Conservation (phyloP, 2,113 vertebrate species). For the Empidonax alnorum region DNA sequence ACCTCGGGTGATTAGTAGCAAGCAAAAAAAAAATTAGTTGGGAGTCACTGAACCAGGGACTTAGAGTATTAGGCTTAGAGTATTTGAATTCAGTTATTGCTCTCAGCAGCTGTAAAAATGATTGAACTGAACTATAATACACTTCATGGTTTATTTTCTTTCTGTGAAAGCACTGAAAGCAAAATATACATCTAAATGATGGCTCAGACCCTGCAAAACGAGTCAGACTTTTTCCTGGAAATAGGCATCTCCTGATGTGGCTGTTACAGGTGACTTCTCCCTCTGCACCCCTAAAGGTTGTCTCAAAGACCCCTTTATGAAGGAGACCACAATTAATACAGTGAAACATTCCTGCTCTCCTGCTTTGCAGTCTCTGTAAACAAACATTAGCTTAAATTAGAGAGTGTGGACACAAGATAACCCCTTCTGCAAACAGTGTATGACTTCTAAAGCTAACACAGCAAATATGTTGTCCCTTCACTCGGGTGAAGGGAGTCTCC, state of each 20-base stretch:
- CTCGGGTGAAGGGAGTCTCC: neutral
- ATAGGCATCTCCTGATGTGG: constrained; percentile 32
- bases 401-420: constrained; percentile 72
- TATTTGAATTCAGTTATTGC: neutral
- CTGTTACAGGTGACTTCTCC: constrained; percentile 14
- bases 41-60: neutral
- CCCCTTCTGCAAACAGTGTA: constrained; percentile 60
- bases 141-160: constrained; percentile 30
- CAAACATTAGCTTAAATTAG: constrained; percentile 64
- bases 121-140: constrained; percentile 7
- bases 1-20: neutral
- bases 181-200: neutral
- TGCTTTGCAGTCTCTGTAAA: constrained; percentile 54
- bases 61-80: neutral
- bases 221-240: constrained; percentile 2
- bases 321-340: constrained; percentile 4
- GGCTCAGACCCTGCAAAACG: neutral
- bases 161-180: constrained; percentile 5
- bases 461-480: constrained; percentile 46
- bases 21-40: neutral
- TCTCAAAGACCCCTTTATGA: constrained; percentile 40
- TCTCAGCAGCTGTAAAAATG: constrained; percentile 31
- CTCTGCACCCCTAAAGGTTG: neutral
- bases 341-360: constrained; percentile 50
- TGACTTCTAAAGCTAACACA: constrained; percentile 62